Conservation (phyloP, 64 coral and sea anemone genomes). For the Stichodactyla mertensii region DNA sequence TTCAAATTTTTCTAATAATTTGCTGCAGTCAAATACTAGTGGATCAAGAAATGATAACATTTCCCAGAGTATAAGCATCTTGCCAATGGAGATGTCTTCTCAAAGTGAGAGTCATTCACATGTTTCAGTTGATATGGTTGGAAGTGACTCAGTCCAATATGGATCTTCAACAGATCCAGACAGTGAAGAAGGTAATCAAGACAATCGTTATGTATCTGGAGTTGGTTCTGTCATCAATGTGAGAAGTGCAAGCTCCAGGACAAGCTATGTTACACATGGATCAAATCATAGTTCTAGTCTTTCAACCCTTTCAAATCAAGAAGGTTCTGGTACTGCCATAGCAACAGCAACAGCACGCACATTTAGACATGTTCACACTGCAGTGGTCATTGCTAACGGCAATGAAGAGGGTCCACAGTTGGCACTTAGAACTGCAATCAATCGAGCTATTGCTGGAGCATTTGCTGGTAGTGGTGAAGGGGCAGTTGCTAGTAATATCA, state of each 20-base stretch:
- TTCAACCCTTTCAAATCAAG: conserved; percentile 29
- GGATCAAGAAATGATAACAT: neutral
- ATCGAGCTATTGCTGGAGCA: conserved; percentile 79
- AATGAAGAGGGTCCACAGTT: conserved; percentile 70
- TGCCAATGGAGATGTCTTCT: neutral
- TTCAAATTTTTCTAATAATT: neutral
- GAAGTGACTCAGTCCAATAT: neutral
- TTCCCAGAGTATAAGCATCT: neutral
- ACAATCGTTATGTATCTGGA: conserved; percentile 35
- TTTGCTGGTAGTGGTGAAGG: conserved; percentile 89
- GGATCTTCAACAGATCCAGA: neutral
- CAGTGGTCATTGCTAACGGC: conserved; percentile 77
- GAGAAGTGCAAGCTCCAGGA: conserved; percentile 10
- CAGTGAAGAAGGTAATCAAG: neutral
- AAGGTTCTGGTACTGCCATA: conserved; percentile 69
- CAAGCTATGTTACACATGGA: conserved; percentile 42
- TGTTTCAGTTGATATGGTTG: neutral
- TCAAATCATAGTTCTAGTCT: conserved; percentile 43
- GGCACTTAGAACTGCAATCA: conserved; percentile 79
- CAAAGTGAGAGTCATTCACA: neutral
- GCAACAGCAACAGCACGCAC: conserved; percentile 89
- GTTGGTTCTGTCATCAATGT: conserved; percentile 85
- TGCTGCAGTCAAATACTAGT: neutral
- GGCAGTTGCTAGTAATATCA: conserved; percentile 88
- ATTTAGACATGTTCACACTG: conserved; percentile 85